Percentiles rank a stretch among this genome's conserved stretches.
These are phyloP conservation scores for Spatulosminthurus flaviceps DNA, from an alignment of 2,888 invertebrate genomes.

Conservation along the genomic window DNA sequence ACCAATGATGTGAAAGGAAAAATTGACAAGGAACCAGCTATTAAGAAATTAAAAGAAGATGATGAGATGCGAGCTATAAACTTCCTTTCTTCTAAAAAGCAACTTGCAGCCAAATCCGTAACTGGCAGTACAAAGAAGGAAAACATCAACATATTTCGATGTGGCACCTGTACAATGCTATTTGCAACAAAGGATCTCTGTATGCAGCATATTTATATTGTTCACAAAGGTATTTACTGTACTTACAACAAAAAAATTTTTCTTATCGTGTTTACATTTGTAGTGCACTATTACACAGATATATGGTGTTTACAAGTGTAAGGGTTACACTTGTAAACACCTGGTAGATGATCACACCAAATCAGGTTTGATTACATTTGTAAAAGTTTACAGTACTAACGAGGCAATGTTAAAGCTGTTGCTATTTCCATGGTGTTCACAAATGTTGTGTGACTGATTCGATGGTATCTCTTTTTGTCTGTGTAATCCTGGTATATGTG, in stretches of 20 bases:
- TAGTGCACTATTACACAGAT: not conserved
- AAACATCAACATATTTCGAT: conserved; percentile 31
- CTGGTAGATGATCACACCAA: too few species aligned
- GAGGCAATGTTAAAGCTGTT: too few species aligned
- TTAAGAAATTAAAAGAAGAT: conserved; percentile 3
- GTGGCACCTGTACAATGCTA: conserved; percentile 32
- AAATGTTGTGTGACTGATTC: not conserved
- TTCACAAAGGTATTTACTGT: conserved; percentile 38
- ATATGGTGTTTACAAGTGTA: too few species aligned
- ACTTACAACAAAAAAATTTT: not conserved
- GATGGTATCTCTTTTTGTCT: not conserved
- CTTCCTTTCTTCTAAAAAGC: not conserved
- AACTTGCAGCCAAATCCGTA: not conserved
- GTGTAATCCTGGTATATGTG: too few species aligned
- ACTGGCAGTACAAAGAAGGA: conserved; percentile 9
- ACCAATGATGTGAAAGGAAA: not conserved
- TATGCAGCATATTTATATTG: conserved; percentile 31
- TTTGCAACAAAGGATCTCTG: conserved; percentile 1
- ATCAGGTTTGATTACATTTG: conserved; percentile 11
- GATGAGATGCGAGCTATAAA: not conserved
- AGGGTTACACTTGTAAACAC: not conserved
- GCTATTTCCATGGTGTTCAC: not conserved
- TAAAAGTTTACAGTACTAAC: too few species aligned
- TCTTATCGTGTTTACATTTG: not conserved
- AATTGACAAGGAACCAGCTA: not conserved